These are phyloP conservation scores for Drosophila parabipectinata DNA, from an alignment of 1,140 invertebrate species.

Conservation along the genomic window DNA sequence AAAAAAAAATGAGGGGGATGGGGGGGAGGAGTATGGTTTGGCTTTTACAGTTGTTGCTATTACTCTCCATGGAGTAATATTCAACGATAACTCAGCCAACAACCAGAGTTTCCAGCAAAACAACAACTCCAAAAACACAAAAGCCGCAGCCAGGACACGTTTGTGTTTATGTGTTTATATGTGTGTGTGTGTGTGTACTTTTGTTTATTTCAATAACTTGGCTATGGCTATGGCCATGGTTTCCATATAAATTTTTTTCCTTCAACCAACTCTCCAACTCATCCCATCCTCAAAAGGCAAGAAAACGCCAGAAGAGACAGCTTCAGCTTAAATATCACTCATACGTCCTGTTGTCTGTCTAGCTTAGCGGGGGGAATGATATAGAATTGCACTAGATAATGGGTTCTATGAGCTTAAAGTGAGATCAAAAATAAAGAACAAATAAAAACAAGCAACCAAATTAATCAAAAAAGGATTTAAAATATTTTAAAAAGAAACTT, in stretches of 20 bases:
- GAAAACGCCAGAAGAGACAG: constrained; percentile 19
- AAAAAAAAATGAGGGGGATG: neutral
- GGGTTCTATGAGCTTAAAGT: too few species aligned
- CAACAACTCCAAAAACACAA: constrained; percentile 34
- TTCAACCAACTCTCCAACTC: constrained; percentile 5
- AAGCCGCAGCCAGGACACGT: constrained; percentile 41
- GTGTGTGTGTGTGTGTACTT: constrained; percentile 22
- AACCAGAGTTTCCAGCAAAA: neutral
- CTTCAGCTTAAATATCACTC: constrained; percentile 59
- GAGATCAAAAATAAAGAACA: neutral
- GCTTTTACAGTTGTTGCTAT: constrained; percentile 57
- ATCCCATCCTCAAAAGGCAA: neutral
- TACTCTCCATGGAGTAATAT: constrained; percentile 78
- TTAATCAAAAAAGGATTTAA: too few species aligned
- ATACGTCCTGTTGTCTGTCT: constrained; percentile 62
- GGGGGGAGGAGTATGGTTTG: constrained; percentile 29
- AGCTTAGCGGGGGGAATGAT: neutral
- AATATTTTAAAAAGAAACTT: too few species aligned
- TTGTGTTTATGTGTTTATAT: constrained; percentile 13
- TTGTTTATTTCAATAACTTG: constrained; percentile 79
- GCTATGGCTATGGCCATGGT: constrained; percentile 12
- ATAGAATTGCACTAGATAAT: neutral
- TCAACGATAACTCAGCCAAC: constrained; percentile 70
- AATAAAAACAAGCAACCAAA: neutral
- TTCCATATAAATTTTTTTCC: constrained; percentile 7